phyloP scores from a whole-genome alignment of 1,140 invertebrate genomes.

The Gonioctena quinquepunctata region DNA sequence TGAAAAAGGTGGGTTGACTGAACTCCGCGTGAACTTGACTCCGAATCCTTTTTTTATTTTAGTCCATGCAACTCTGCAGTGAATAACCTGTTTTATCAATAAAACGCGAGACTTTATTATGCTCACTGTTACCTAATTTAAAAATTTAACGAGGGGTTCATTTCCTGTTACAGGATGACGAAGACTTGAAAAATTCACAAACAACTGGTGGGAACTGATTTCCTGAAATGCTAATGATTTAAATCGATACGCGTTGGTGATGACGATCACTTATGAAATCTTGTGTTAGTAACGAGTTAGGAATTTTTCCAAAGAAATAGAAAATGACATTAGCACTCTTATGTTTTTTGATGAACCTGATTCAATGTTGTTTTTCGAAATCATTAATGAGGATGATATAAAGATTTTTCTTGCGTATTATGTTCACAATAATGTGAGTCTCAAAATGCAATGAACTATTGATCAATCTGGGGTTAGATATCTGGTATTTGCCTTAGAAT shows the following conservation, averaged over 20 bases:
- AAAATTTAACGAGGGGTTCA: neutral
- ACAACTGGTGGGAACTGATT: neutral
- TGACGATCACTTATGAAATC: neutral
- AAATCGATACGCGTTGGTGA: neutral
- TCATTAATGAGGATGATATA: too few species aligned
- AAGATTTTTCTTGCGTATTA: too few species aligned
- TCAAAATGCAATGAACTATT: too few species aligned
- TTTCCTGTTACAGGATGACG: neutral
- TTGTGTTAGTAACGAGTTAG: too few species aligned
- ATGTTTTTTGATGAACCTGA: too few species aligned
- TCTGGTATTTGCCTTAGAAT: too few species aligned
- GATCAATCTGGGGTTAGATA: too few species aligned
- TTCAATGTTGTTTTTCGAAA: too few species aligned
- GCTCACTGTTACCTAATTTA: neutral
- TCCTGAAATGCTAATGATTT: neutral
- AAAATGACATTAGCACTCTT: too few species aligned
- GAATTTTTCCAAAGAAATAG: too few species aligned
- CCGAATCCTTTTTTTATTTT: neutral
- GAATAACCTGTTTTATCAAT: neutral
- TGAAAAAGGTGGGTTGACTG: neutral
- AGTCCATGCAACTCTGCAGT: neutral
- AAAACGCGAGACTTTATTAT: neutral
- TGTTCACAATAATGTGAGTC: too few species aligned
- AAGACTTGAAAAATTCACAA: neutral
- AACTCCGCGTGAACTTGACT: neutral